phyloP scores from a whole-genome alignment of 2,113 vertebrate species.

The Larimichthys polyactis region DNA sequence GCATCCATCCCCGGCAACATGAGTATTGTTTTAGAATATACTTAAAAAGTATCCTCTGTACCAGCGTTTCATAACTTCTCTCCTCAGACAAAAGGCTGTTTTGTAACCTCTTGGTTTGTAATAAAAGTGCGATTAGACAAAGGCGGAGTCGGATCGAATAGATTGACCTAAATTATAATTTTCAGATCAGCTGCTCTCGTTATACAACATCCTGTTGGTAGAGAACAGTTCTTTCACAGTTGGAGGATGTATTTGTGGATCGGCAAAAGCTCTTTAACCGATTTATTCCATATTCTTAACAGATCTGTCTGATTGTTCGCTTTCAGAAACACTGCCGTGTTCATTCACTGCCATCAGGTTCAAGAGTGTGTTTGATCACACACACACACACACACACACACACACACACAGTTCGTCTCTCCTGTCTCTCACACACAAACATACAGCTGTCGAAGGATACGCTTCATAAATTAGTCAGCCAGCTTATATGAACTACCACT shows the following conservation, averaged over 20 bases:
- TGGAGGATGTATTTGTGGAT: slow-evolving; percentile 25
- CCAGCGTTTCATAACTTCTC: neutral
- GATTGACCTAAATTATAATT: slow-evolving; percentile 6
- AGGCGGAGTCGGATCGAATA: neutral
- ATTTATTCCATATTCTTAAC: slow-evolving; percentile 24
- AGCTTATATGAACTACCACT: slow-evolving; percentile 24
- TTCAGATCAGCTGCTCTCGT: neutral
- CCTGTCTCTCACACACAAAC: neutral
- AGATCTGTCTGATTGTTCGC: slow-evolving; percentile 16
- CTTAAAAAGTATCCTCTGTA: too few relatives aligned
- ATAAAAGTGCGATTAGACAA: neutral
- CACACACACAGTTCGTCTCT: neutral
- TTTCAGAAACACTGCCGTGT: slow-evolving; percentile 2
- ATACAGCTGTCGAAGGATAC: neutral
- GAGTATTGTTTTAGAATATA: neutral
- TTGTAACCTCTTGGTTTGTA: too few relatives aligned
- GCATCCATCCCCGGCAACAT: neutral
- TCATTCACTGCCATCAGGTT: slow-evolving; percentile 11
- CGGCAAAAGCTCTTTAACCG: slow-evolving; percentile 21
- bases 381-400: neutral
- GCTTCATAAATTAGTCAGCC: slow-evolving; percentile 42
- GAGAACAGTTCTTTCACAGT: slow-evolving; percentile 38
- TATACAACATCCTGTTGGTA: neutral
- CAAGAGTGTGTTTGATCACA: slow-evolving; percentile 9
- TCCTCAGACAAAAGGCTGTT: neutral